Percentiles rank a stretch among this genome's conserved stretches.
Conservation (phyloP, 2,113 vertebrate species). For the Rhagologus leucostigma region DNA sequence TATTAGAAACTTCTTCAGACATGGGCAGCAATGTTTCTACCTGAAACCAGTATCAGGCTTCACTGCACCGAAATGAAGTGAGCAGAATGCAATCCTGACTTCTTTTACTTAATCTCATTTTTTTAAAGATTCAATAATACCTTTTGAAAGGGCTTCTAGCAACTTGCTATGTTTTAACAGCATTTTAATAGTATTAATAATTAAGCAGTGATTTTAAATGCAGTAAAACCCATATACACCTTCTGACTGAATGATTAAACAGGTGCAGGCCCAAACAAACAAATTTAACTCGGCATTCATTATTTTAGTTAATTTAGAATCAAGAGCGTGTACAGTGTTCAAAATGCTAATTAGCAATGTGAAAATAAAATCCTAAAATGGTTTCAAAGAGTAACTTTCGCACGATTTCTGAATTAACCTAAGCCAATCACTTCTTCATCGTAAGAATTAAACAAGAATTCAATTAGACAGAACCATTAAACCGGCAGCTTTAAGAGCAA, state of each 20-base stretch:
- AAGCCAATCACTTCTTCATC: conserved; percentile 21
- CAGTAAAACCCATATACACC: background rate
- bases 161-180: conserved; percentile 27
- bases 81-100: background rate
- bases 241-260: conserved; percentile 50
- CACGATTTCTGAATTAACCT: conserved; percentile 32
- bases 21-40: background rate
- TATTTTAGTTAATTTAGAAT: conserved; percentile 57
- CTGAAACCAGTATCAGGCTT: background rate
- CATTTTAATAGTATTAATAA: conserved; percentile 7
- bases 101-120: background rate
- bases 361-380: conserved; percentile 49
- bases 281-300: conserved; percentile 34
- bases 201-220: conserved; percentile 20
- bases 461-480: conserved; percentile 50
- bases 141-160: conserved; percentile 15
- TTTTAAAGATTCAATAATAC: conserved; percentile 7
- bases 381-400: background rate
- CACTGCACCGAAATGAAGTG: background rate
- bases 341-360: conserved; percentile 37
- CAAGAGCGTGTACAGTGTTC: conserved; percentile 32
- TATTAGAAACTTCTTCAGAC: background rate
- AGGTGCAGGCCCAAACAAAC: background rate
- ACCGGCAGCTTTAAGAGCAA: conserved; percentile 27
- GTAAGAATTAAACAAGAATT: conserved; percentile 61